phyloP scores from a whole-genome alignment of 2,888 invertebrate genomes.

The Drosophila differens region DNA sequence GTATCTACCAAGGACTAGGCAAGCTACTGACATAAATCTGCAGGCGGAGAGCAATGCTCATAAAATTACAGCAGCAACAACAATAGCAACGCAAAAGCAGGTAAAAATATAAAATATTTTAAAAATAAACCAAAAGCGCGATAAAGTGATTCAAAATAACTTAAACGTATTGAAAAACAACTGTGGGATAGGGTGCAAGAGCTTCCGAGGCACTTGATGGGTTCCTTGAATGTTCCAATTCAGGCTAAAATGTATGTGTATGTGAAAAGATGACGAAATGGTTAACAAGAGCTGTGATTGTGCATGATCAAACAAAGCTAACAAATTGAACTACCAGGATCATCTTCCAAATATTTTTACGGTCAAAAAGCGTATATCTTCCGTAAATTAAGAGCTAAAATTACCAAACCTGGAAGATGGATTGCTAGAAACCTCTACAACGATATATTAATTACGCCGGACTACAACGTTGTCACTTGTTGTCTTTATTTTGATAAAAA shows the following conservation, averaged over 20 bases:
- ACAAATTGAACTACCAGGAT: not conserved
- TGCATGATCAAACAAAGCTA: conserved; percentile 1
- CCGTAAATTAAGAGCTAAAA: no score
- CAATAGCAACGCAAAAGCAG: conserved; percentile 44
- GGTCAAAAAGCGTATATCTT: no score
- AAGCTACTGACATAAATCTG: conserved; percentile 64
- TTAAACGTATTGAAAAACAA: not conserved
- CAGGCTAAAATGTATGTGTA: not conserved
- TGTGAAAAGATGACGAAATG: not conserved
- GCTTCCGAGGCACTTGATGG: not conserved
- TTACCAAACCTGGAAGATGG: no score
- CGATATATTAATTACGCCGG: no score
- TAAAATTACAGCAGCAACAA: conserved; percentile 60
- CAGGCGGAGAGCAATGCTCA: conserved; percentile 59
- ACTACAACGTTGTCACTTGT: no score
- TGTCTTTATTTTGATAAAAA: no score
- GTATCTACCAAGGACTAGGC: not conserved
- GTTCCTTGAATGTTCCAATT: not conserved
- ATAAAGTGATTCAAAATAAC: conserved; percentile 66
- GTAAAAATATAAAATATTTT: conserved; percentile 64
- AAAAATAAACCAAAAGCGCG: conserved; percentile 43
- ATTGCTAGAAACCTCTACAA: no score
- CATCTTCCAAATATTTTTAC: no score
- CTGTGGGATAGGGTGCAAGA: not conserved
- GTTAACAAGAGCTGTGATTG: not conserved